Evolutionary conservation across 2,888 invertebrate species (phyloP).

Genomic region (Heliconius ethilla): DNA sequence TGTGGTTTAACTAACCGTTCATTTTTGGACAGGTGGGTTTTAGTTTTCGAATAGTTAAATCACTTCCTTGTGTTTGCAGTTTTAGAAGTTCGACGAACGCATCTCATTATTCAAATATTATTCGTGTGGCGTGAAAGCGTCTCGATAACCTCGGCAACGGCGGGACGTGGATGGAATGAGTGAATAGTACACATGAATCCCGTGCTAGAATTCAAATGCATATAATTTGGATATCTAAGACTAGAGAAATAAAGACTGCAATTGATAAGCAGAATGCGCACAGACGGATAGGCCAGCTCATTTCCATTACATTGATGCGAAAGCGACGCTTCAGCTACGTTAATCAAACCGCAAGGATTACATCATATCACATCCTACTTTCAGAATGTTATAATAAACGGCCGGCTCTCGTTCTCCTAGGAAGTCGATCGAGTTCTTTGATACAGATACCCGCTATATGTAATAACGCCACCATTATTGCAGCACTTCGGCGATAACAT

Average conservation of each 20-base stretch:
- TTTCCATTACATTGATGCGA: constrained; percentile 62
- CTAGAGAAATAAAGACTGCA: constrained; percentile 25
- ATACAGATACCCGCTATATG: constrained; percentile 35
- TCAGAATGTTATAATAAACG: constrained; percentile 43
- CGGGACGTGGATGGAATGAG: constrained; percentile 68
- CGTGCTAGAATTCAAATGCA: constrained; percentile 46
- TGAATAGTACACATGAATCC: constrained; percentile 59
- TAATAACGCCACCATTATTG: constrained; percentile 38
- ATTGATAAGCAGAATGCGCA: constrained; percentile 4
- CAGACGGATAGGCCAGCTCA: constrained; percentile 53
- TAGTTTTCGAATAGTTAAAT: constrained; percentile 36
- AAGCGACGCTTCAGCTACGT: constrained; percentile 56
- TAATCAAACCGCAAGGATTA: constrained; percentile 53
- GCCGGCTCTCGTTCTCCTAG: constrained; percentile 51
- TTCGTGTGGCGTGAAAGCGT: constrained; percentile 77
- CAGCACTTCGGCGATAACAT: constrained; percentile 29
- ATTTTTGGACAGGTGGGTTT: constrained; percentile 66
- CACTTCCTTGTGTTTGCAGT: constrained; percentile 61
- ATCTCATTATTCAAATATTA: constrained; percentile 75
- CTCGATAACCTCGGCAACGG: constrained; percentile 68
- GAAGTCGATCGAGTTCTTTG: constrained; percentile 51
- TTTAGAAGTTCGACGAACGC: constrained; percentile 75
- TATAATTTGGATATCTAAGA: constrained; percentile 51
- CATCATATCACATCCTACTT: constrained; percentile 53
- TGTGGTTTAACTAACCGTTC: constrained; percentile 73